Evolutionary conservation across 2,888 invertebrate species (phyloP).

Genomic region (Crepidodera aurea): DNA sequence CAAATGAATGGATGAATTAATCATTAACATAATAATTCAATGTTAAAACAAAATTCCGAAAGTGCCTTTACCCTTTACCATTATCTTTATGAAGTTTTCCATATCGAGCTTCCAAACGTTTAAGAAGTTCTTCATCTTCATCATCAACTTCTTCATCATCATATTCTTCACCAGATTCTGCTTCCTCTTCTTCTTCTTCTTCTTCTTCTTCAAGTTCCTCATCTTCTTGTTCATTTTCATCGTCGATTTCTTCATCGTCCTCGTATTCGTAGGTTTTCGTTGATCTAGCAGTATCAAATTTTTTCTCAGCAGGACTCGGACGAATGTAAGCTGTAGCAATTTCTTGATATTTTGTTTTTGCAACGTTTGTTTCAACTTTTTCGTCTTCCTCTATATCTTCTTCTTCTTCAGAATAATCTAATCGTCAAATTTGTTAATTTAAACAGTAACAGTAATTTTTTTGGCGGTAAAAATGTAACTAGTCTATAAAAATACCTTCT

Average conservation of each 20-base stretch:
- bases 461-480: background rate
- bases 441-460: too few relatives aligned
- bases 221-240: conserved; percentile 39
- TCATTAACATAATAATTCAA: too few relatives aligned
- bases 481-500: conserved; percentile 49
- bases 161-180: conserved; percentile 59
- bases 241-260: conserved; percentile 55
- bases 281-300: conserved; percentile 46
- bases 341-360: conserved; percentile 56
- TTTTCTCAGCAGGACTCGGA: conserved; percentile 55
- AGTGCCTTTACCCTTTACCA: conserved; percentile 53
- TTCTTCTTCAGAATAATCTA: conserved; percentile 59
- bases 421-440: conserved; percentile 7
- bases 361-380: conserved; percentile 41
- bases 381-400: conserved; percentile 52
- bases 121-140: conserved; percentile 75
- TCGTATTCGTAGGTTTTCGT: conserved; percentile 48
- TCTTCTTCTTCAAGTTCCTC: conserved; percentile 60
- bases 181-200: conserved; percentile 56
- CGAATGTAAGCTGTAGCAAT: conserved; percentile 55
- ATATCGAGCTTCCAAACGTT: conserved; percentile 76
- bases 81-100: conserved; percentile 67
- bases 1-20: too few relatives aligned
- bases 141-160: conserved; percentile 66
- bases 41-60: conserved; percentile 61